Base-by-base conservation (phyloP, 2,888 invertebrate species). In the Rhingia campestris region DNA sequence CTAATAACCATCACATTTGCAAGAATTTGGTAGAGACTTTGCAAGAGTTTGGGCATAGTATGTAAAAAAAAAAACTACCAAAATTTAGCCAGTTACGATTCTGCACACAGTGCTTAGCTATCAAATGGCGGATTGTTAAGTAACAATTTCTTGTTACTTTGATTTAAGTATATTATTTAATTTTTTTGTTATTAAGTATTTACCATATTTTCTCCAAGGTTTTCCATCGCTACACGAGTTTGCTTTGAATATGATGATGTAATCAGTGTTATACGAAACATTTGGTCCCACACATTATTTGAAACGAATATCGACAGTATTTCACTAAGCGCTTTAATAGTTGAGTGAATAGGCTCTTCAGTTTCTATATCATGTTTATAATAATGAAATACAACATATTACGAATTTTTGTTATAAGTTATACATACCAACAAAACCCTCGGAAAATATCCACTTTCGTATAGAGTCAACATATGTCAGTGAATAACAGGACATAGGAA, bases 241-340 rank as follows among this genome's bases (percentile, higher is more conserved):
- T 59, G 54, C 43, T 9, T 72, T 1, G 14, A 54, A 45, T 88
- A 86, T 10, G 86, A 87, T 1, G 90, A 87, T 6, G 90, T 87
- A 2, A 92, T 90, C 4, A 92, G 86, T 0, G 91, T 89, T 59
- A 91, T 86, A 3, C 91, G 90, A 86, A 92, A 92, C 39, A 91
- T 93, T 89, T 95, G 94, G 89, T 97, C 97, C 96, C 96, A 97
- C 9, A 94, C 94, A 6, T 96, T 96, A n/a, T 94, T 93, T 0
- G 95, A 94, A 0, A 96, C 95, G 87, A 96, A 96, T 70, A 95
- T 95, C 3, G 96, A 95, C 59, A 97, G 91, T 22, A 95, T 95
- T 88, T 96, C 96, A 2, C 95, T 95, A 73, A 97, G 92, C 88
- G 94, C 95, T 86, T 95, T 94, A 54, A 96, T 88, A 0, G 96